Base-by-base conservation (phyloP, 2,113 vertebrate genomes). In the Microtus montanus region DNA sequence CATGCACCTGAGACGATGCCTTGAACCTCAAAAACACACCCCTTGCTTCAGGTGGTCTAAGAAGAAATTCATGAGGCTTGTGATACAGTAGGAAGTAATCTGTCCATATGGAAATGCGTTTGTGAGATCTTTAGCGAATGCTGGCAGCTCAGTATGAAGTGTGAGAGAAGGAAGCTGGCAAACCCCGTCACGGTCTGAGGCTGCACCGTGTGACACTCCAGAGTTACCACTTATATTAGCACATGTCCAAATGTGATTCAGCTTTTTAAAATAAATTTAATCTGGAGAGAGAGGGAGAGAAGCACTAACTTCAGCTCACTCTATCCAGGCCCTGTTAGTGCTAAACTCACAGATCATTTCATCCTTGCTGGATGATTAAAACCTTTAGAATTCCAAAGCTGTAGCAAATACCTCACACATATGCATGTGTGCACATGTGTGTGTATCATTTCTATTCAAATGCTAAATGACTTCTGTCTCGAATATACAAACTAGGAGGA, bases 131-230 rank as follows among this genome's bases (percentile, higher is more conserved):
- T 91, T 68, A 58, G 1, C 13, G 6, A 33, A 68, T 17, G 12
- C 66, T 22, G 22, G 44, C n/a, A 33, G 17, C 22, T n/a, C 9
- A 7, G 11, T 15, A 5, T 13, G 2, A 54, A 75, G 3, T 15
- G 5, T 52, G 33, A 33, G 13, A 22, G 4, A 71, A 84, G 44
- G 5, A 66, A 84, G 49, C 22, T 4, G 7, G 11, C 7, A 3
- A 71, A 61, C 0, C 63, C 7, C 30, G 44, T 24, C 14, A 6
- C 17, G 12, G 2, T 63, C 63, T 75, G 24, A 30, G 17, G 9
- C 24, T 52, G 8, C 3, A 3, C 26, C 35, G 1, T 0, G 0
- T 11, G 4, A 8, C 11, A 8, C 9, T 82, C 26, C 8, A n/a
- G 35, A 19, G 26, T 4, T 24, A 19, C 7, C 7, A 64, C 28